Evolutionary conservation across 2,888 invertebrate genomes (phyloP).

Genomic region (Spodoptera picta): DNA sequence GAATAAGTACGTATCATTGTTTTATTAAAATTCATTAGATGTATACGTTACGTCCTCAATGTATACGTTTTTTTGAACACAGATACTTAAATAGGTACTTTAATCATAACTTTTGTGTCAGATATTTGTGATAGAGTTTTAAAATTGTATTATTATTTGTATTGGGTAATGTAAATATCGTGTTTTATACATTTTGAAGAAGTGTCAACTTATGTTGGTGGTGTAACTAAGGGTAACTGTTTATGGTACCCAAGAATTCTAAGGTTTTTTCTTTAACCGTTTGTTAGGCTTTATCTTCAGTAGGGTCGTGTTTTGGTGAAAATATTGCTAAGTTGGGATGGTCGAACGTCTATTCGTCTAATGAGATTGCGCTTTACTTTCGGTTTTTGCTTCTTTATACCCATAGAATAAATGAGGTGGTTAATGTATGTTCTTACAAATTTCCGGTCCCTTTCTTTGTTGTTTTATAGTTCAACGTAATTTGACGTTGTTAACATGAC

Average conservation of each 20-base stretch:
- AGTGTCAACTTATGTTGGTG: slow-evolving; percentile 16
- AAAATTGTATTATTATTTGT: too few species aligned
- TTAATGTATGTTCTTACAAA: slow-evolving; percentile 16
- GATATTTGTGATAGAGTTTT: too few species aligned
- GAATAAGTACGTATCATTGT: too few species aligned
- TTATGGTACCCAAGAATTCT: slow-evolving; percentile 36
- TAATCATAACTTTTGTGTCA: too few species aligned
- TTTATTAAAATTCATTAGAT: too few species aligned
- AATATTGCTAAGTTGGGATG: slow-evolving; percentile 45
- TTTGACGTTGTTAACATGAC: slow-evolving; percentile 10
- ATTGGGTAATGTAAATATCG: neutral
- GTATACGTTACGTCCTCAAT: too few species aligned
- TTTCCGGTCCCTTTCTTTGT: slow-evolving; percentile 20
- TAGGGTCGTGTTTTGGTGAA: slow-evolving; percentile 40
- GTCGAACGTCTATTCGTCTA: slow-evolving; percentile 45
- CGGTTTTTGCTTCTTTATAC: slow-evolving; percentile 41
- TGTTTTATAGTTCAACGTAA: slow-evolving; percentile 9
- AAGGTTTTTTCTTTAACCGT: slow-evolving; percentile 31
- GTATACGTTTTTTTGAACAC: too few species aligned
- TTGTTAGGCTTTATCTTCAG: slow-evolving; percentile 49
- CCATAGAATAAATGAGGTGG: slow-evolving; percentile 24
- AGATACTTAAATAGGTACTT: too few species aligned
- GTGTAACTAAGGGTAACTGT: slow-evolving; percentile 28
- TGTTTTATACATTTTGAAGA: slow-evolving; percentile 3
- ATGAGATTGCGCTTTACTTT: slow-evolving; percentile 50